Conservation (phyloP, 2,888 invertebrate genomes). For the Epirrhoe alternata region DNA sequence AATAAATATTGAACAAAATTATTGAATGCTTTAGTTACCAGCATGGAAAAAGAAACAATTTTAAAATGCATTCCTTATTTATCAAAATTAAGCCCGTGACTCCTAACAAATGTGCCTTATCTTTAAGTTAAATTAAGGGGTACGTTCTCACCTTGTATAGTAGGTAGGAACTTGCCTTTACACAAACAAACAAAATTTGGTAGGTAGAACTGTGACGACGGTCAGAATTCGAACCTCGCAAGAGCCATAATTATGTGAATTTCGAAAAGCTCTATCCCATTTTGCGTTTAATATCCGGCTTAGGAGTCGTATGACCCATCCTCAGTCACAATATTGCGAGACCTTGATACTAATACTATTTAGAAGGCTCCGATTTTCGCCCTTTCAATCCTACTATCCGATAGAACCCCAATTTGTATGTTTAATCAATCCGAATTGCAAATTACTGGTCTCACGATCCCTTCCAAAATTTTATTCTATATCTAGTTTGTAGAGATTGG, state of each 20-base stretch:
- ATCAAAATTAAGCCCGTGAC: too few species aligned
- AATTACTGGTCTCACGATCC: slow-evolving; percentile 21
- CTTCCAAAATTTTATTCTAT: slow-evolving; percentile 3
- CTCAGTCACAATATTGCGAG: neutral
- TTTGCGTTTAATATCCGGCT: slow-evolving; percentile 2
- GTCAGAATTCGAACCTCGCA: too few species aligned
- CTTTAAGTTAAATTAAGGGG: too few species aligned
- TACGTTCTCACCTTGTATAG: too few species aligned
- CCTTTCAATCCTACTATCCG: slow-evolving; percentile 17
- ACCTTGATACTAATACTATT: slow-evolving; percentile 10
- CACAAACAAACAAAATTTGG: too few species aligned
- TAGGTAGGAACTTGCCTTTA: too few species aligned
- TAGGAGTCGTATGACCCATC: neutral
- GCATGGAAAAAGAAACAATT: too few species aligned
- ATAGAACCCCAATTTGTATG: slow-evolving; percentile 25
- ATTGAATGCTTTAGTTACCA: too few species aligned
- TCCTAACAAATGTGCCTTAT: too few species aligned
- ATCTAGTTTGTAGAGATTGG: neutral
- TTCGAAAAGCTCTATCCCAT: neutral
- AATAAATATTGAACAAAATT: too few species aligned
- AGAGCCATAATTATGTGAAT: neutral
- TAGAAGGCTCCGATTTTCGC: slow-evolving; percentile 12
- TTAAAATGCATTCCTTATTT: too few species aligned
- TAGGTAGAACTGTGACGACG: too few species aligned
- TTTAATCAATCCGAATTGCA: slow-evolving; percentile 35